A percentile compares a stretch with the other conserved stretches of the same genome.
phyloP scores from a whole-genome alignment of 2,113 vertebrate species.

The Nycticebus coucang region DNA sequence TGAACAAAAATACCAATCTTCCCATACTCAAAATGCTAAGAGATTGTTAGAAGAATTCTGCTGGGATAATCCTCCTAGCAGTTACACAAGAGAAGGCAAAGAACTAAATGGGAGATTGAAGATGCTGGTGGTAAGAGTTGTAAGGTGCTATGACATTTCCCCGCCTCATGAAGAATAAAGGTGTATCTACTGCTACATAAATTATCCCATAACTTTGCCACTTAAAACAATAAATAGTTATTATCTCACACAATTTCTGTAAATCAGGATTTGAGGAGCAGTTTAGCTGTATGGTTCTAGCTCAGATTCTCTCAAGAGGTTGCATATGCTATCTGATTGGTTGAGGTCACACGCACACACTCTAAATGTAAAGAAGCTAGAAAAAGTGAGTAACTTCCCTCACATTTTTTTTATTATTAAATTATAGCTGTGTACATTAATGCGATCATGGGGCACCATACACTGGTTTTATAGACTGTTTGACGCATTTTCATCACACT shows the following conservation, averaged over 20 bases:
- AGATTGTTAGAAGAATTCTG: neutral
- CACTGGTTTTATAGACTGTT: too few species aligned
- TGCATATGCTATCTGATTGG: neutral
- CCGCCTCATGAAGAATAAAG: neutral
- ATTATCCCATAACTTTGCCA: neutral
- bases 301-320: neutral
- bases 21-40: neutral
- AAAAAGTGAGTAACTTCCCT: constrained; percentile 2
- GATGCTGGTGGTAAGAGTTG: neutral
- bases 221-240: neutral
- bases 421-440: too few species aligned
- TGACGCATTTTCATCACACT: too few species aligned
- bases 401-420: neutral
- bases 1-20: constrained; percentile 24
- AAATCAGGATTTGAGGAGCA: neutral
- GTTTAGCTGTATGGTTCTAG: neutral
- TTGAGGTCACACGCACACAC: neutral
- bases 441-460: too few species aligned
- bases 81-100: neutral
- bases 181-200: neutral
- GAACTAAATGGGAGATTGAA: neutral
- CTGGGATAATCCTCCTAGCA: neutral
- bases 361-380: neutral
- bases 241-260: neutral
- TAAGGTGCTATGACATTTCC: neutral